Conservation (phyloP, 2,888 invertebrate genomes). For the Electrophaes corylata region DNA sequence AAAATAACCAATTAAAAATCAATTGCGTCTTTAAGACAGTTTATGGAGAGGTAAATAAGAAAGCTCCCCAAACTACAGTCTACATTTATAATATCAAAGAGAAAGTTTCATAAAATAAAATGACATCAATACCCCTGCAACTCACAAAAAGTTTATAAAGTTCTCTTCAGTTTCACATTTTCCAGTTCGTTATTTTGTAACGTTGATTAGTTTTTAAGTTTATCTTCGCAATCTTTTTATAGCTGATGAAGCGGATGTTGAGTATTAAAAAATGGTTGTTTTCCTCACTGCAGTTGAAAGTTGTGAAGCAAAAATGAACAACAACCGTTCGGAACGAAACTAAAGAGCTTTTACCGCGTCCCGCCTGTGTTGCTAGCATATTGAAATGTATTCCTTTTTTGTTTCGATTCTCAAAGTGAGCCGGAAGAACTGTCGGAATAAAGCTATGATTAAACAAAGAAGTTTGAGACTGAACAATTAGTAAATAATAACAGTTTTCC, state of each 20-base stretch:
- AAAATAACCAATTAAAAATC: too few relatives aligned
- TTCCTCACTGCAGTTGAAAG: constrained; percentile 12
- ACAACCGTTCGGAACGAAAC: constrained; percentile 8
- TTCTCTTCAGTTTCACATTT: constrained; percentile 13
- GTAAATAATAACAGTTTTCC: too few relatives aligned
- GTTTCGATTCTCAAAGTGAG: too few relatives aligned
- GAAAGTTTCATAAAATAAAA: not conserved
- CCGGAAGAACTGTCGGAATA: too few relatives aligned
- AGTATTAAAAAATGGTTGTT: constrained; percentile 12
- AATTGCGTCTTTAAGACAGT: too few relatives aligned
- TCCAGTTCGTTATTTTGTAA: constrained; percentile 18
- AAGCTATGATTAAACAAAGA: too few relatives aligned
- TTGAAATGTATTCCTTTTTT: constrained; percentile 37
- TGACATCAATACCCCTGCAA: not conserved
- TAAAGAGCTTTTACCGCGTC: constrained; percentile 12
- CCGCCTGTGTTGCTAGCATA: constrained; percentile 32
- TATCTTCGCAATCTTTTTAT: constrained; percentile 19
- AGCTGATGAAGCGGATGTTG: constrained; percentile 12
- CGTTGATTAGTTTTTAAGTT: constrained; percentile 27
- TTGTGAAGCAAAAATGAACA: constrained; percentile 15
- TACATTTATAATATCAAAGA: too few relatives aligned
- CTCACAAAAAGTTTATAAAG: not conserved
- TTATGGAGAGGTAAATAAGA: too few relatives aligned
- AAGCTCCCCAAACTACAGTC: too few relatives aligned
- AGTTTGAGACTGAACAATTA: too few relatives aligned